phyloP scores from a whole-genome alignment of 2,888 invertebrate species.

The Micropterix aruncella region DNA sequence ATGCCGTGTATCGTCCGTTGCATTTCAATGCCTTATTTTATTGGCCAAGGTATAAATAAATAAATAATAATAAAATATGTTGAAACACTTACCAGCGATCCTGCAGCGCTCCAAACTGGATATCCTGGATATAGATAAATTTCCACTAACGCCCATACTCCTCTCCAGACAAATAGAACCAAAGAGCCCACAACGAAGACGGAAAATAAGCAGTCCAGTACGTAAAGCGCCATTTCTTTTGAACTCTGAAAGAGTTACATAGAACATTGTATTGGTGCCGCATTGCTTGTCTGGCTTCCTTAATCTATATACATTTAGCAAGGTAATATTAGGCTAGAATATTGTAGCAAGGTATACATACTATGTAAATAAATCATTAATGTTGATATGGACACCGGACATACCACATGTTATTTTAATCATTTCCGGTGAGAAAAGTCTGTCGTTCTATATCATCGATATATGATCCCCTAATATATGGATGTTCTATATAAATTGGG shows the following conservation, averaged over 20 bases:
- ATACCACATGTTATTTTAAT: no score
- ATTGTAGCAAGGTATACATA: no score
- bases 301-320: no score
- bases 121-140: constrained; percentile 64
- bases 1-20: not conserved
- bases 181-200: constrained; percentile 71
- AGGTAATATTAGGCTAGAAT: no score
- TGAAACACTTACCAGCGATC: constrained; percentile 56
- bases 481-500: no score
- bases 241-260: constrained; percentile 43
- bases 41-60: not conserved
- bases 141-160: constrained; percentile 73
- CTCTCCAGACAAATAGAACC: constrained; percentile 82
- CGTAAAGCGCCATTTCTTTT: constrained; percentile 55
- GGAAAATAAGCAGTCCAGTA: constrained; percentile 76
- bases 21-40: not conserved
- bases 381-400: no score
- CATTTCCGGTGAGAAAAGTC: no score
- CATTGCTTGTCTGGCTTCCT: no score
- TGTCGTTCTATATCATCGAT: no score
- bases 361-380: no score
- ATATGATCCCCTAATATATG: no score
- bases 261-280: no score
- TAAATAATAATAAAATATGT: constrained; percentile 1
- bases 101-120: constrained; percentile 52